Conservation (phyloP, 2,113 vertebrate genomes). For the Henicopernis longicauda region DNA sequence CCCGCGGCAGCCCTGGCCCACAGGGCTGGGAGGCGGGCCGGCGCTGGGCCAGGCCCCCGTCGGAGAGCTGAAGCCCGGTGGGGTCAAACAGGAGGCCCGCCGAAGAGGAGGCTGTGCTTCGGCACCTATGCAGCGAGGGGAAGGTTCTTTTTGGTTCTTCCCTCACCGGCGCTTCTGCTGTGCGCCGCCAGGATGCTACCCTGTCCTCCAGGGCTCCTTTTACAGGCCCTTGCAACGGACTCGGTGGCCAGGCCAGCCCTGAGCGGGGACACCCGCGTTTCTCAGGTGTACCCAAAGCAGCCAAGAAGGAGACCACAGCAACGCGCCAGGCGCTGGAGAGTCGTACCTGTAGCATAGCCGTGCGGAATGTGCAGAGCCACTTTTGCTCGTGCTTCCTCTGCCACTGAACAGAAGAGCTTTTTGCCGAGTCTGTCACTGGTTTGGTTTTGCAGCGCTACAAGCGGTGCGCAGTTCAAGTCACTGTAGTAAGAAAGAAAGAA, state of each 20-base stretch:
- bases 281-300: rapidly evolving
- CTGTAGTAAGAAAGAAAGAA: neutral
- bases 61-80: neutral
- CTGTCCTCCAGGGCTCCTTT: too few species aligned
- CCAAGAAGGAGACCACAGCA: neutral
- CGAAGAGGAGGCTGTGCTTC: neutral
- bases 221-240: neutral
- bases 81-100: neutral
- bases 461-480: neutral
- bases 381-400: neutral
- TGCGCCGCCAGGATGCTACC: rapidly evolving
- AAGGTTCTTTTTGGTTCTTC: rapidly evolving
- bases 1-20: neutral
- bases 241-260: neutral
- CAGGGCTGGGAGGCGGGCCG: neutral
- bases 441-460: neutral
- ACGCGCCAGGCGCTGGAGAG: neutral
- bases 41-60: neutral
- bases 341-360: rapidly evolving
- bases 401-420: neutral
- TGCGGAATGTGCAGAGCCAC: rapidly evolving
- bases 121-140: neutral
- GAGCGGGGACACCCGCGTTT: neutral
- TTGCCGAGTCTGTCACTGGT: neutral
- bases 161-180: rapidly evolving